Evolutionary conservation across 1,140 invertebrate genomes (phyloP), one percentile per base, ranked within the genome.

Genomic region (Homarus americanus): DNA sequence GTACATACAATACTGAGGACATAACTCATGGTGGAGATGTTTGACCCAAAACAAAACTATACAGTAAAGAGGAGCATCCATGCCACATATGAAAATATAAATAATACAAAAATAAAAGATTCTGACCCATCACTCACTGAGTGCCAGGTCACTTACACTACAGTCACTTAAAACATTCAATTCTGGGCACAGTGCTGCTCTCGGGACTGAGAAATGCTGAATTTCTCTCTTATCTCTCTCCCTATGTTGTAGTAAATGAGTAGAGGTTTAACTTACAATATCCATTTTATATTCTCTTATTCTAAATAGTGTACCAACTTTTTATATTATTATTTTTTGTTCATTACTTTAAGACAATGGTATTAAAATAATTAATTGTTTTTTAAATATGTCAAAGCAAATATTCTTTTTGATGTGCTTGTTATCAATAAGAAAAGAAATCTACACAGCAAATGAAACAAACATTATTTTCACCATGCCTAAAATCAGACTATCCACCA

Each of bases 61-160:
- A 80, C 38, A 85, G 53, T 76, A 44, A 28, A 69, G 38, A 44
- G 53, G 38, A 44, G 53, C 72, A 53, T 41, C 75, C 34, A 80
- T 79, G 53, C 76, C 58, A 49, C 69, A 73, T 66, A 87, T 78
- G 76, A 87, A 87, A 79, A 87, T 80, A 87, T 87, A 87, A 87
- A 87, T 87, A 87, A 87, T 87, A 87, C 75, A 87, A 87, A 87
- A 87, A 87, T 87, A 87, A 79, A 72, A 75, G 73, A 44, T 73
- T 44, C 75, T 44, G 15, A 44, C 76, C 40, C 9, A n/a, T 79
- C 32, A 49, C 44, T 40, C 28, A n/a, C 41, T 79, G 32, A 36
- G 75, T 49, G 17, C 40, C 40, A 79, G 40, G 76, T 28, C 36
- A 44, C 76, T 44, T 41, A 44, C 36, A 79, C 41, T 79, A 44